Base-by-base conservation (phyloP, 2,113 vertebrate species). In the Grus americana region DNA sequence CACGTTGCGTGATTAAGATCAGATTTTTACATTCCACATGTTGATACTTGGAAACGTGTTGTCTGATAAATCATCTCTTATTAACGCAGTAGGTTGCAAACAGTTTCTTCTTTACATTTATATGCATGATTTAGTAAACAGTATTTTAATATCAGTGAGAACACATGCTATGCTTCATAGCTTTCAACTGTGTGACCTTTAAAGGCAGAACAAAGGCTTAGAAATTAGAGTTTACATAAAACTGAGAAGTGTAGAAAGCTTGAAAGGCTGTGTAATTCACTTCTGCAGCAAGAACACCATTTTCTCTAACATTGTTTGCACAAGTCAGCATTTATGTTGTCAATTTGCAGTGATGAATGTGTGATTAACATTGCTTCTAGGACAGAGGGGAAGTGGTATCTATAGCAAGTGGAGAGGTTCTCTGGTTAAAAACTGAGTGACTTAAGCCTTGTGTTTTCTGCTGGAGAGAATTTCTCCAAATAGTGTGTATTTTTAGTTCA, bases 291-390 rank as follows among this genome's bases (percentile, higher is more conserved):
- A 93, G 96, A 95, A 88, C 78, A 91, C 94, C 46, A 75, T 95
- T 97, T 96, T 93, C 92, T 92, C 67, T 79, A 94, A 85, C 72
- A 40, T 32, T 95, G 88, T 95, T 96, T 93, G 66, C 92, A 75
- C 78, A 82, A 96, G 86, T 94, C 96, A 96, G 92, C 95, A 90
- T 96, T 97, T 97, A 95, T 90, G 80, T 84, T 97, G 96, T 94
- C 96, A 95, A 24, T 95, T 95, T 92, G 73, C 55, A 36, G 83
- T 88, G 95, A 95, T 90, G 84, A 93, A 93, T 94, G 80, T 92
- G 93, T 89, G 74, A 97, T 96, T 95, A 96, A 84, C 80, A 14
- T 62, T 75, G 79, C 83, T 88, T 66, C 55, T 72, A 79, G 93
- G 86, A 95, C 72, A 73, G 93, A 86, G 75, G 16, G 66, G 57